Evolutionary conservation across 2,113 vertebrate genomes (phyloP).

Genomic region (Equus przewalskii): DNA sequence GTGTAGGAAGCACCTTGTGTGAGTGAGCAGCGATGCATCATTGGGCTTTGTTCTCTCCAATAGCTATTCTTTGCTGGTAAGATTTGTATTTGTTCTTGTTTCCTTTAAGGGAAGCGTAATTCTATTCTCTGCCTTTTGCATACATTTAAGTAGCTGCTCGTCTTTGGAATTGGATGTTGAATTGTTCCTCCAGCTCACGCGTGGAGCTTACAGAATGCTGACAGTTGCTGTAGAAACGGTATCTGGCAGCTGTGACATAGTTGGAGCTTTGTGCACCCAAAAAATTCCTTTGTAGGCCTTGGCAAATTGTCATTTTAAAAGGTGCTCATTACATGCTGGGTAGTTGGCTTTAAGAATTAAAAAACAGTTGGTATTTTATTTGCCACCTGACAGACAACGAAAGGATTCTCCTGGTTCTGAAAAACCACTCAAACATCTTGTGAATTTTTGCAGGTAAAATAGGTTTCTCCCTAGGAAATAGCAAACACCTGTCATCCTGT

Average conservation of each 20-base stretch:
- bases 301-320: conserved; percentile 80
- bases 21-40: conserved; percentile 29
- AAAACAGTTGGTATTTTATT: conserved; percentile 59
- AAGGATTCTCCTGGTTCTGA: conserved; percentile 56
- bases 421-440: conserved; percentile 17
- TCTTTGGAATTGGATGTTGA: conserved; percentile 73
- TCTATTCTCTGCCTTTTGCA: conserved; percentile 83
- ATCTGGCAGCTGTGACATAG: conserved; percentile 79
- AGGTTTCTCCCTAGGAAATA: conserved; percentile 19
- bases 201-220: conserved; percentile 75
- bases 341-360: conserved; percentile 71
- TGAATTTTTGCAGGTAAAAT: conserved; percentile 42
- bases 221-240: conserved; percentile 83
- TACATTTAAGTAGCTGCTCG: conserved; percentile 79
- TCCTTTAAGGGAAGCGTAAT: conserved; percentile 83
- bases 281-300: conserved; percentile 76
- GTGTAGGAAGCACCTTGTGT: conserved; percentile 71
- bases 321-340: conserved; percentile 59
- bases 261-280: conserved; percentile 78
- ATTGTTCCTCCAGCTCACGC: conserved; percentile 75
- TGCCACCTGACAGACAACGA: conserved; percentile 52
- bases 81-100: conserved; percentile 79
- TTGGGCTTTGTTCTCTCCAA: conserved; percentile 75
- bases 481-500: background rate
- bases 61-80: conserved; percentile 77